A percentile compares a stretch with the other conserved stretches of the same genome.
Conservation (phyloP, 2,888 invertebrate species). For the Endotricha flammealis region DNA sequence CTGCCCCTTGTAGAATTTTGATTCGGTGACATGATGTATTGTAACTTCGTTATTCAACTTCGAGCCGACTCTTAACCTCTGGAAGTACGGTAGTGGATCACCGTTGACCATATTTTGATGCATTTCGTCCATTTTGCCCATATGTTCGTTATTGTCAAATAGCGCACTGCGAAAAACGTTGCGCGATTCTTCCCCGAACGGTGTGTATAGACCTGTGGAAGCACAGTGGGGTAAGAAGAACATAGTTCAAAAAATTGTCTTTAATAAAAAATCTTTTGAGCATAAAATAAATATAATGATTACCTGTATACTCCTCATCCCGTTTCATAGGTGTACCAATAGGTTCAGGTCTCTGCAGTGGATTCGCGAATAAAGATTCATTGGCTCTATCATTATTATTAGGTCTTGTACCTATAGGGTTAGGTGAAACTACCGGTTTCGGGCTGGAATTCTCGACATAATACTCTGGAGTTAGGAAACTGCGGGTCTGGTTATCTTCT, state of each 20-base stretch:
- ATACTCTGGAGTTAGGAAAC: slow-evolving; percentile 52
- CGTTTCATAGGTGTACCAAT: slow-evolving; percentile 47
- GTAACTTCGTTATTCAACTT: slow-evolving; percentile 67
- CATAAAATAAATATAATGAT: no score
- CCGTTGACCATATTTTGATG: slow-evolving; percentile 39
- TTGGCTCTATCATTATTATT: slow-evolving; percentile 29
- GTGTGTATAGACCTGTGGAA: slow-evolving; percentile 46
- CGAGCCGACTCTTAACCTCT: slow-evolving; percentile 58
- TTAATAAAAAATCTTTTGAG: no score
- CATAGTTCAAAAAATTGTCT: no score
- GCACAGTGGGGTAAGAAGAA: no score
- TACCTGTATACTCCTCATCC: no score
- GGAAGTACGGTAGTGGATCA: slow-evolving; percentile 65
- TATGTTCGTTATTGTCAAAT: slow-evolving; percentile 47
- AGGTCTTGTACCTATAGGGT: slow-evolving; percentile 64
- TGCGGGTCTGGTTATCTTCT: slow-evolving; percentile 49
- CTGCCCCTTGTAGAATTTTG: slow-evolving; percentile 66
- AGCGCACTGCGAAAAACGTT: slow-evolving; percentile 62
- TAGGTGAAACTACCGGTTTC: slow-evolving; percentile 56
- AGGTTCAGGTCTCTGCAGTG: slow-evolving; percentile 50
- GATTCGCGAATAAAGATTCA: slow-evolving; percentile 51
- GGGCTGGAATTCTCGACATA: slow-evolving; percentile 43
- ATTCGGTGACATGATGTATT: slow-evolving; percentile 66
- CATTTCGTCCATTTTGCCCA: slow-evolving; percentile 31
- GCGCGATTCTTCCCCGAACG: slow-evolving; percentile 61